Conservation (phyloP, 2,888 invertebrate genomes). For the Chaetoderma sp. region DNA sequence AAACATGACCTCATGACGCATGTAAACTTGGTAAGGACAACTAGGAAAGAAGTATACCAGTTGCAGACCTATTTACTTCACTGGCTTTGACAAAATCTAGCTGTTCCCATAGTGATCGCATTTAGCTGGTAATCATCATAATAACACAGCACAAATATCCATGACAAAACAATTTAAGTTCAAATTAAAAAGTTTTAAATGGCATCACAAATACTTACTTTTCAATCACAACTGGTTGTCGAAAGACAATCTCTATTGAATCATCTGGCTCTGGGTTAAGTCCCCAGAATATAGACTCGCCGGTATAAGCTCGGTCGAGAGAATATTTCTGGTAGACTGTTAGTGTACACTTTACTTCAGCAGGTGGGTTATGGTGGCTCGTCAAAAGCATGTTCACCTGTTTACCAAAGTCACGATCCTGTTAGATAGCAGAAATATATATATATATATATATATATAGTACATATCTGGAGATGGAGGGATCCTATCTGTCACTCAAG, state of each 20-base stretch:
- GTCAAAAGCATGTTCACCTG: slow-evolving; percentile 78
- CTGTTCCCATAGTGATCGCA: too few relatives aligned
- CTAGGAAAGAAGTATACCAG: too few relatives aligned
- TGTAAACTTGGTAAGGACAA: too few relatives aligned
- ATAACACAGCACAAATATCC: too few relatives aligned
- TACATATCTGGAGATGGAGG: too few relatives aligned
- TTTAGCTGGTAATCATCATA: too few relatives aligned
- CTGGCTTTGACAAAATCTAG: too few relatives aligned
- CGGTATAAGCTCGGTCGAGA: slow-evolving; percentile 84
- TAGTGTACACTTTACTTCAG: slow-evolving; percentile 78
- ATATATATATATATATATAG: neutral
- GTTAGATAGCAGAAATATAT: slow-evolving; percentile 52
- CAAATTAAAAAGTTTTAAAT: neutral
- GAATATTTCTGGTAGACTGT: slow-evolving; percentile 84
- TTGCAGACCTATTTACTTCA: too few relatives aligned
- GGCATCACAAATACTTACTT: slow-evolving; percentile 73
- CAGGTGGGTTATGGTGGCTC: slow-evolving; percentile 68
- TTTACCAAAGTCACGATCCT: slow-evolving; percentile 91
- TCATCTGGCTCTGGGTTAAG: slow-evolving; percentile 86
- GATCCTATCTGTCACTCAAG: too few relatives aligned
- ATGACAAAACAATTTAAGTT: neutral
- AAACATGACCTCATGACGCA: too few relatives aligned
- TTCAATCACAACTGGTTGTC: slow-evolving; percentile 78
- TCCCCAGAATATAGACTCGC: slow-evolving; percentile 93
- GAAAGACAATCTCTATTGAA: slow-evolving; percentile 83